Percentiles rank a stretch among this genome's conserved stretches.
Evolutionary conservation across 1,140 invertebrate species (phyloP).

Genomic region (Diachasmimorpha longicaudata): DNA sequence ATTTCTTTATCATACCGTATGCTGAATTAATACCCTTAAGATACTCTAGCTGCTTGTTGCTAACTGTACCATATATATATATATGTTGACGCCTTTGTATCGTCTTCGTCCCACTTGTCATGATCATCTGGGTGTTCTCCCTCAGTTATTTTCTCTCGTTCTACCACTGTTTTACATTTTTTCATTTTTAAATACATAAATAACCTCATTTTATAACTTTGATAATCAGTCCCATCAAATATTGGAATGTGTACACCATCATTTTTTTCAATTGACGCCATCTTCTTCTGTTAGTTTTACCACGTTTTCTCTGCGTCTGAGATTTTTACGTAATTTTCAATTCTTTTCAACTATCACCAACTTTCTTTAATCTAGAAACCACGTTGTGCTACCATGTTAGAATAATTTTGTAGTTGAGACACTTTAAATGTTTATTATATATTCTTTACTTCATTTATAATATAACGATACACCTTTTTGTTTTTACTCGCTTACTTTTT

Average conservation of each 20-base stretch:
- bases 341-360: not conserved
- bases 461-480: too few relatives aligned
- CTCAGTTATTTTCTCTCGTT: not conserved
- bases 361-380: not conserved
- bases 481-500: too few relatives aligned
- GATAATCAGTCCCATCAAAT: conserved; percentile 30
- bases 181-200: conserved; percentile 32
- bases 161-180: conserved; percentile 33
- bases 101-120: conserved; percentile 30
- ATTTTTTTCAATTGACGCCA: not conserved
- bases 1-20: conserved; percentile 40
- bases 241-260: conserved; percentile 24
- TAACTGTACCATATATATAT: conserved; percentile 38
- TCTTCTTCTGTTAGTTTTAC: not conserved
- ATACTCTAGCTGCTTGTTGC: conserved; percentile 39
- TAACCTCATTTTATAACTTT: conserved; percentile 31
- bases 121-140: conserved; percentile 11
- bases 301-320: not conserved
- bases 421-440: too few relatives aligned
- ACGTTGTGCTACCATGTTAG: not conserved
- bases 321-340: not conserved
- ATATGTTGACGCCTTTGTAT: conserved; percentile 38
- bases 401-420: too few relatives aligned
- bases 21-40: conserved; percentile 31
- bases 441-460: too few relatives aligned